Base-by-base conservation (phyloP, 2,113 vertebrate genomes). In the Corydoras maculifer region DNA sequence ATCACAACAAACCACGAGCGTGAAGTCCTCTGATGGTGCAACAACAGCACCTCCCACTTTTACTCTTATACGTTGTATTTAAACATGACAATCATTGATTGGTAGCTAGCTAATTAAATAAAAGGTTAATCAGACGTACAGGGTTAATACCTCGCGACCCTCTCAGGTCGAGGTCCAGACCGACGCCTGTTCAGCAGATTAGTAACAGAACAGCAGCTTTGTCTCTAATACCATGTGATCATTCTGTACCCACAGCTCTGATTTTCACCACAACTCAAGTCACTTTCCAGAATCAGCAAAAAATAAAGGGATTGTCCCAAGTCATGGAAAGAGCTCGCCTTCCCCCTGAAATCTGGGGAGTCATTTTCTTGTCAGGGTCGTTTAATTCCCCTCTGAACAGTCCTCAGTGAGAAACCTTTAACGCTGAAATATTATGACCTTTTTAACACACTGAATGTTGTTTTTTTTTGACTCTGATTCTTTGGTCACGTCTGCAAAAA, bases 331-430 rank as follows among this genome's bases (percentile, higher is more conserved):
- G 87, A 79, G 80, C 70, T 83, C 75, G 83, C 18, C 18, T 84
- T 87, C 87, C 84, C 84, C 79, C 29, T 75, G 51, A 68, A 32
- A 67, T 29, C 13, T n/a, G n/a, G 49, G 62, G n/a, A 85, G 83
- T 81, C 86, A 88, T 88, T 90, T 85, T 84, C 80, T 80, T 89
- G 87, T 87, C 87, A 88, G 55, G 71, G 84, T 57, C 25, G 12
- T 67, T 77, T 82, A 60, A 10, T 62, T 80, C 77, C 80, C 62
- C 64, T 67, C 80, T 78, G 83, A 83, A 88, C 86, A 78, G 13
- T 65, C 58, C 7, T 8, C 7, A 8, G 35, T 43, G 7, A 43
- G 7, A 43, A 43, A 43, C 4, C 7, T 5, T 5, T 43, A 43
- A 43, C 7, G 35, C 35, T 5, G 7, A 43, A 43, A 43, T 43